Conservation (phyloP, 2,113 vertebrate genomes). For the Neodon shergylaensis region DNA sequence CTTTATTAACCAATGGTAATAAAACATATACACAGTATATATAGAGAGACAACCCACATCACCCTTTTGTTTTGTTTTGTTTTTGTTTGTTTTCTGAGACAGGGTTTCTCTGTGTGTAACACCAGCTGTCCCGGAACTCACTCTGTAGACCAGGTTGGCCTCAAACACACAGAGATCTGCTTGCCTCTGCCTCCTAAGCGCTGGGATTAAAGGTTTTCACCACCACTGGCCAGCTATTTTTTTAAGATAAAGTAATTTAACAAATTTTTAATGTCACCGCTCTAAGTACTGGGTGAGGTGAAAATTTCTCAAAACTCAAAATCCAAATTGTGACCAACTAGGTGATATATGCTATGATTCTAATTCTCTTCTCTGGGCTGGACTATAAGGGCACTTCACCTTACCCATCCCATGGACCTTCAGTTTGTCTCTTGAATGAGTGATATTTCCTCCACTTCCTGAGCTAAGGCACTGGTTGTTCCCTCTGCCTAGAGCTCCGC, state of each 20-base stretch:
- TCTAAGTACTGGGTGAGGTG: not conserved
- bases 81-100: not conserved
- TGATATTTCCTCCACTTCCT: not conserved
- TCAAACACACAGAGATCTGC: not conserved
- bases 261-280: not conserved
- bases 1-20: too few species aligned
- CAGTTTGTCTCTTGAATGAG: not conserved
- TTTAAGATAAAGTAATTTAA: not conserved
- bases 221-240: not conserved
- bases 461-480: slow-evolving; percentile 14
- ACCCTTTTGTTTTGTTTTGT: not conserved
- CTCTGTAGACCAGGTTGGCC: not conserved
- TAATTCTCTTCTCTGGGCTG: not conserved
- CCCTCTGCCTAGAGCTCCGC: not conserved
- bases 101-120: not conserved
- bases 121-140: not conserved
- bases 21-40: too few species aligned
- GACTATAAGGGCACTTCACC: not conserved
- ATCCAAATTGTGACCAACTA: not conserved
- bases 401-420: not conserved
- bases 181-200: not conserved
- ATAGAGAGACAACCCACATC: too few species aligned
- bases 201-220: not conserved
- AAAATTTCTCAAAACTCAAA: not conserved
- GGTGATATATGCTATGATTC: not conserved